These are phyloP conservation scores for Pelochelys cantorii DNA, from an alignment of 2,797 vertebrate genomes.

Conservation along the genomic window DNA sequence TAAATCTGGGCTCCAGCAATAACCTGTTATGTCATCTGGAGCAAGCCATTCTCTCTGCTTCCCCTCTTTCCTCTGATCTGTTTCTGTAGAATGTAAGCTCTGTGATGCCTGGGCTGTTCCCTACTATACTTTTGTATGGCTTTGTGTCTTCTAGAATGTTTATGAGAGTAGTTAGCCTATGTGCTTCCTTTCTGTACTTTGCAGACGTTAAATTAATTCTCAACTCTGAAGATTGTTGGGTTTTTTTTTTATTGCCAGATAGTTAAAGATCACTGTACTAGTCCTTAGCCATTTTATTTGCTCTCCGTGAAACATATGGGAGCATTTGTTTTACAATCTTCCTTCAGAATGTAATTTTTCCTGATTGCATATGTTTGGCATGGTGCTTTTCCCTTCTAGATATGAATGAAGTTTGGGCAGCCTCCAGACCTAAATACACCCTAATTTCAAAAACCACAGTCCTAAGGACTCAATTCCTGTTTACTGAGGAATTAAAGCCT, in stretches of 20 bases:
- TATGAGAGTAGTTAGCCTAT: background rate
- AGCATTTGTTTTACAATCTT: slow-evolving; percentile 77
- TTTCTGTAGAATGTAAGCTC: background rate
- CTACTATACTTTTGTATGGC: background rate
- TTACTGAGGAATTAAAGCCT: slow-evolving; percentile 83
- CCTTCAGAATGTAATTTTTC: slow-evolving; percentile 75
- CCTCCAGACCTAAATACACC: slow-evolving; percentile 84
- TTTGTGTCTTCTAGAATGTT: too few relatives aligned
- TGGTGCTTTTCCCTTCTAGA: slow-evolving; percentile 73
- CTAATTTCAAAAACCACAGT: slow-evolving; percentile 89
- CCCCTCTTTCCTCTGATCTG: background rate
- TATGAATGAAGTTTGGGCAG: slow-evolving; percentile 79
- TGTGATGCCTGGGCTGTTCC: background rate
- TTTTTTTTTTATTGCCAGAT: slow-evolving; percentile 40
- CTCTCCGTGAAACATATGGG: slow-evolving; percentile 77
- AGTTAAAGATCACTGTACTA: slow-evolving; percentile 63
- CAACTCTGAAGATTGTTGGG: slow-evolving; percentile 21
- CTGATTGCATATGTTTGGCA: slow-evolving; percentile 79
- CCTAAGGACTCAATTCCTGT: slow-evolving; percentile 83
- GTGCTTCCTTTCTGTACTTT: background rate
- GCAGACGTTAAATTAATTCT: slow-evolving; percentile 35
- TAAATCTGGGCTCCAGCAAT: background rate
- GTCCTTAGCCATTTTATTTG: slow-evolving; percentile 74
- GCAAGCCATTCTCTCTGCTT: background rate
- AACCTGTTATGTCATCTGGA: background rate